Evolutionary conservation across 2,113 vertebrate genomes (phyloP).

Genomic region (Melanostigma gelatinosum): DNA sequence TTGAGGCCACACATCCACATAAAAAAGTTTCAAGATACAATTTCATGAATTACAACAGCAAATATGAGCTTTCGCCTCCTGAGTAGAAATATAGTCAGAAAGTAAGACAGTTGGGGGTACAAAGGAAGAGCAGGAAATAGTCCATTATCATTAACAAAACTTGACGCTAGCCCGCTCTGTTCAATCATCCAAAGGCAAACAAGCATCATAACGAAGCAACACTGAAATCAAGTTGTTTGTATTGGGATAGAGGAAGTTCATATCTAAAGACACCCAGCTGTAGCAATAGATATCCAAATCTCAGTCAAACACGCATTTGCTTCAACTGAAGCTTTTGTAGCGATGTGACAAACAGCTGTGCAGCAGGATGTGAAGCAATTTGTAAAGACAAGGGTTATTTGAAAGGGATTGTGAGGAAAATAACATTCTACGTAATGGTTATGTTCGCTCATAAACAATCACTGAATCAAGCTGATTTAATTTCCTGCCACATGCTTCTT

Average conservation of each 20-base stretch:
- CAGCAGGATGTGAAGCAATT: conserved; percentile 43
- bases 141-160: conserved; percentile 1
- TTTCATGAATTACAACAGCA: not conserved
- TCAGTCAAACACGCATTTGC: not conserved
- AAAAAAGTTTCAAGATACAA: not conserved
- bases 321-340: conserved; percentile 25
- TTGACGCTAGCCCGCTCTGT: not conserved
- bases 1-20: not conserved
- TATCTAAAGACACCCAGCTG: conserved; percentile 5
- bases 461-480: conserved; percentile 35
- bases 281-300: not conserved
- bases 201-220: not conserved
- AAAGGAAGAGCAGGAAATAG: not conserved
- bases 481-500: conserved; percentile 26
- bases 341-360: conserved; percentile 38
- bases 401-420: conserved; percentile 29
- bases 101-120: too few relatives aligned
- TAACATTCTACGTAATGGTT: conserved; percentile 19
- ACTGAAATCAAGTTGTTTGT: conserved; percentile 19
- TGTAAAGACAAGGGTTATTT: conserved; percentile 19
- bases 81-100: not conserved
- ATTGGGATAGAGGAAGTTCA: not conserved
- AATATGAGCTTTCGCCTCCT: not conserved
- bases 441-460: conserved; percentile 32
- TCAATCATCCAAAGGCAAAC: conserved; percentile 15